Percentiles rank a stretch among this genome's conserved stretches.
Evolutionary conservation across 2,797 vertebrate genomes (phyloP).

Genomic region (Intellagama lesueurii): DNA sequence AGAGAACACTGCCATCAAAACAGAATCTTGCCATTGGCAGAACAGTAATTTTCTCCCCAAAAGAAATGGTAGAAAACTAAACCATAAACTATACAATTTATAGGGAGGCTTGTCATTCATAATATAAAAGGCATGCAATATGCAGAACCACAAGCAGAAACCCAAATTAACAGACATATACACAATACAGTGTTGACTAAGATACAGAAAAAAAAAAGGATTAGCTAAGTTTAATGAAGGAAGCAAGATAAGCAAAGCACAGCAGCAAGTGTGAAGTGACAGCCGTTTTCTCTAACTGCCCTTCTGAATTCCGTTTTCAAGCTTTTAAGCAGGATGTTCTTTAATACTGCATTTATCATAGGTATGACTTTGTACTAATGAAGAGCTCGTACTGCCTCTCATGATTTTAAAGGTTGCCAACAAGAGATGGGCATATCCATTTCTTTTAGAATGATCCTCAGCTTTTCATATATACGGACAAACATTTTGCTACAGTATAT

Average conservation of each 20-base stretch:
- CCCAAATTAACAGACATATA: constrained; percentile 44
- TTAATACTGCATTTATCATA: constrained; percentile 60
- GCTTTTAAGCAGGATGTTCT: constrained; percentile 59
- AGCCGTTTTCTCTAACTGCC: constrained; percentile 65
- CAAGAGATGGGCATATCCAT: too few species aligned
- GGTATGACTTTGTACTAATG: constrained; percentile 59
- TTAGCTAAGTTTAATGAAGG: constrained; percentile 79
- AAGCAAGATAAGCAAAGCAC: constrained; percentile 79
- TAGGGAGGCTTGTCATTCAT: constrained; percentile 70
- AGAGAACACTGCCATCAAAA: constrained; percentile 71
- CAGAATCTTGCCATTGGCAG: constrained; percentile 64
- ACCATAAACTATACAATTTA: constrained; percentile 61
- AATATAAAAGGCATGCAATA: constrained; percentile 78
- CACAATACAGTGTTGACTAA: constrained; percentile 59
- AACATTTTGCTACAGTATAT: too few species aligned
- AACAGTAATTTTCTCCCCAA: constrained; percentile 65
- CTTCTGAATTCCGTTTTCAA: constrained; percentile 54
- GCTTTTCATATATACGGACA: too few species aligned
- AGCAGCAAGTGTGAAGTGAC: constrained; percentile 70
- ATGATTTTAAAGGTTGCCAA: constrained; percentile 58
- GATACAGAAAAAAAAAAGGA: constrained; percentile 71
- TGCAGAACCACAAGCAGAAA: constrained; percentile 76
- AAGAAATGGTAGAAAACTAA: constrained; percentile 63
- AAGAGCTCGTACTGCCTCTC: constrained; percentile 55
- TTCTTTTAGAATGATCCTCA: too few species aligned